Evolutionary conservation across 92 coral and sea anemone species (phyloP).

Genomic region (Parazoanthus atlanticus): DNA sequence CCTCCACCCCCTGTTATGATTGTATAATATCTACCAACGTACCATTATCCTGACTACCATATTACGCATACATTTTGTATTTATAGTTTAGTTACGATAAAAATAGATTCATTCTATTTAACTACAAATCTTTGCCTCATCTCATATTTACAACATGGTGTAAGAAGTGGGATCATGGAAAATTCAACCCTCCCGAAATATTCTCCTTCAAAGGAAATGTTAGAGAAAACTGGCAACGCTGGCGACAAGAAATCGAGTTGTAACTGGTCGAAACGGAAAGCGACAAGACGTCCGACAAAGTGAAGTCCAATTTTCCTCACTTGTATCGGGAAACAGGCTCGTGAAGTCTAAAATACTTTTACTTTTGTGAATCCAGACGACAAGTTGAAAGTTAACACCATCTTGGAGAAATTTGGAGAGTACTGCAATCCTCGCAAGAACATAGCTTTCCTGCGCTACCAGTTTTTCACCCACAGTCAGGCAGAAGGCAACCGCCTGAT

Average conservation of each 20-base stretch:
- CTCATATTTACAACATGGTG: too few relatives aligned
- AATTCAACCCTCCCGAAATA: neutral
- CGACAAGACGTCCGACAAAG: conserved; percentile 41
- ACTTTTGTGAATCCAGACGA: conserved; percentile 32
- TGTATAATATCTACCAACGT: neutral
- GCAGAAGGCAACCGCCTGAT: conserved; percentile 47
- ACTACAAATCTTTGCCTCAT: neutral
- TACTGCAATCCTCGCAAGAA: conserved; percentile 67
- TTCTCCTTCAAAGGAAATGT: conserved; percentile 53
- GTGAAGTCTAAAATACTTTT: conserved; percentile 57
- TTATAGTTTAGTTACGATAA: neutral
- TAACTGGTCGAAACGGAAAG: conserved; percentile 45
- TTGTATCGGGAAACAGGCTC: conserved; percentile 52
- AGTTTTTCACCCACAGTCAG: conserved; percentile 53
- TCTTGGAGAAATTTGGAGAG: conserved; percentile 46
- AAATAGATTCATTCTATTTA: neutral
- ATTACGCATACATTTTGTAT: neutral
- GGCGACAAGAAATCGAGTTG: conserved; percentile 56
- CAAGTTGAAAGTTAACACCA: conserved; percentile 38
- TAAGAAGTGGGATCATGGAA: too few relatives aligned
- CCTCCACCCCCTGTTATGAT: neutral
- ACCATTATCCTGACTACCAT: neutral
- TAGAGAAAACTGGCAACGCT: conserved; percentile 47
- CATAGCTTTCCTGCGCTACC: conserved; percentile 46
- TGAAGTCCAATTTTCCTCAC: conserved; percentile 54